A percentile compares a stretch with the other conserved stretches of the same genome.
phyloP scores from a whole-genome alignment of 35 echinoderm and acorn worm species.

The Lytechinus variegatus region DNA sequence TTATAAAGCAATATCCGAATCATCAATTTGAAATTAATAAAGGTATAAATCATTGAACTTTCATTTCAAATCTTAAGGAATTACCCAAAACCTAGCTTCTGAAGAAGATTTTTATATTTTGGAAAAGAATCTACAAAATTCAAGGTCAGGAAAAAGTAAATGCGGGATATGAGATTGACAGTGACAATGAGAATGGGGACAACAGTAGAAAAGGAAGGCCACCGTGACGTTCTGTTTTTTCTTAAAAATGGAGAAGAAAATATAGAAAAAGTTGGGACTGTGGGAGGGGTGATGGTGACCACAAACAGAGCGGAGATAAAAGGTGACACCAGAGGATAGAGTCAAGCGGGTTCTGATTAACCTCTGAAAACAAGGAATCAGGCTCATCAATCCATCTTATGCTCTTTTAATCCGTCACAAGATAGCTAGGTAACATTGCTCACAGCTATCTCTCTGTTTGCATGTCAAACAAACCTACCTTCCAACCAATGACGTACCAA shows the following conservation, averaged over 20 bases:
- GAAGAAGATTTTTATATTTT: too few species aligned
- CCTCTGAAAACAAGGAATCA: neutral
- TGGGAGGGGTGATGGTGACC: neutral
- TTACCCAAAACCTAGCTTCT: too few species aligned
- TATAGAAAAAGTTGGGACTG: neutral
- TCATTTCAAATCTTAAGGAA: too few species aligned
- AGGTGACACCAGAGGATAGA: neutral
- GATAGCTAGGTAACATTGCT: neutral
- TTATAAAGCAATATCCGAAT: too few species aligned
- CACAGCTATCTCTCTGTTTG: neutral
- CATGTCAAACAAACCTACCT: neutral
- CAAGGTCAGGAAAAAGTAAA: too few species aligned
- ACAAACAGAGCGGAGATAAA: constrained; percentile 1
- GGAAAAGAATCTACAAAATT: too few species aligned
- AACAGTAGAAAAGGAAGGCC: neutral
- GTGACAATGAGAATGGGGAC: too few species aligned
- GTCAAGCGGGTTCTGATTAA: neutral
- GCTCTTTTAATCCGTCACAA: constrained; percentile 4
- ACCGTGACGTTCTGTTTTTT: neutral
- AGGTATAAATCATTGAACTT: too few species aligned
- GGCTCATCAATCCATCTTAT: constrained; percentile 2
- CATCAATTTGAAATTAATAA: too few species aligned
- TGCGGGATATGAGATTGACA: too few species aligned
- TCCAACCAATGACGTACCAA: neutral
- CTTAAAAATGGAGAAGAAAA: neutral